A percentile compares a stretch with the other conserved stretches of the same genome.
Evolutionary conservation across 2,113 vertebrate species (phyloP).

Genomic region (Actenoides lindsayi): DNA sequence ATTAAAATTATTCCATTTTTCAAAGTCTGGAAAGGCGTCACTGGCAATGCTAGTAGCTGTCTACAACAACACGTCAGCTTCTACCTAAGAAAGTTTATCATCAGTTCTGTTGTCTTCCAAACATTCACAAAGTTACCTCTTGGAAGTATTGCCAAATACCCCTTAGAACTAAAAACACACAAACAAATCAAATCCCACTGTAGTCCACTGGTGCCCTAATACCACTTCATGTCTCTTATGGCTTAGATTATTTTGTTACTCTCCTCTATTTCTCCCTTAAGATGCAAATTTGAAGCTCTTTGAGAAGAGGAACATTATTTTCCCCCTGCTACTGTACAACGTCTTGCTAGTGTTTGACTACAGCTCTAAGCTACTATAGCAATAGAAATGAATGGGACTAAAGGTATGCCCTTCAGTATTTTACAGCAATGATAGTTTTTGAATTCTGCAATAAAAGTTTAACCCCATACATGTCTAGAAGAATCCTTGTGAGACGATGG

Average conservation of each 20-base stretch:
- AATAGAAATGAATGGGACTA: not conserved
- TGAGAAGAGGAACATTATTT: not conserved
- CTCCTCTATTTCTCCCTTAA: not conserved
- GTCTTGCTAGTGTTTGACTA: not conserved
- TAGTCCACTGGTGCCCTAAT: not conserved
- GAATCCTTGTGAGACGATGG: not conserved
- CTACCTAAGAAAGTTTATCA: not conserved
- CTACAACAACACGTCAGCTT: not conserved
- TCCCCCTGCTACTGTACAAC: not conserved
- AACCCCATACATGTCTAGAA: not conserved
- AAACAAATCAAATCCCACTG: not conserved
- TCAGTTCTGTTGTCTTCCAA: not conserved
- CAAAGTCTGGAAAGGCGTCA: not conserved
- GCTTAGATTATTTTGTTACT: not conserved
- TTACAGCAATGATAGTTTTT: not conserved
- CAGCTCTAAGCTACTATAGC: not conserved
- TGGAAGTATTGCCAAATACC: not conserved
- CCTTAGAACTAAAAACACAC: not conserved
- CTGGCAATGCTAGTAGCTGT: not conserved
- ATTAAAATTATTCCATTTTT: not conserved
- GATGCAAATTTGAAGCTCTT: slow-evolving; percentile 10
- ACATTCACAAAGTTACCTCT: not conserved
- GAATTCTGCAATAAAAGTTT: not conserved
- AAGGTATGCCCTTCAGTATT: not conserved
- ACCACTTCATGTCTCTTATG: not conserved